Percentiles rank a stretch among this genome's conserved stretches.
Conservation (phyloP, 2,113 vertebrate genomes). For the Vicugna pacos region DNA sequence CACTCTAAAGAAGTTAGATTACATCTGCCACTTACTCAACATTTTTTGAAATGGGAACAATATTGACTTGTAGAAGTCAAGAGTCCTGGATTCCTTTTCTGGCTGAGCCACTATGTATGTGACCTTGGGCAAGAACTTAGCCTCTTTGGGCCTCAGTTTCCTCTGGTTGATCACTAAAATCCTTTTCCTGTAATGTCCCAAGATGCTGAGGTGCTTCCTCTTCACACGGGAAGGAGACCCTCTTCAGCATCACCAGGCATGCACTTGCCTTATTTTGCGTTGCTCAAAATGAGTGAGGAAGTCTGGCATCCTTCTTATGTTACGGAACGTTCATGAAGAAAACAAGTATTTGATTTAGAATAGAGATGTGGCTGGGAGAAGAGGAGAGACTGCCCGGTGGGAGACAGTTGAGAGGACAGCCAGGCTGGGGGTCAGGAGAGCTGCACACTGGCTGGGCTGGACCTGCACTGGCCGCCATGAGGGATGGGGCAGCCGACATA, state of each 20-base stretch:
- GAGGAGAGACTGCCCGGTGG: neutral
- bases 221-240: neutral
- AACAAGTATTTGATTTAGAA: neutral
- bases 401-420: neutral
- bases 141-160: neutral
- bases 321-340: neutral
- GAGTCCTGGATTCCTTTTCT: neutral
- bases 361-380: neutral
- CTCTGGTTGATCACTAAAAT: neutral
- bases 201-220: neutral
- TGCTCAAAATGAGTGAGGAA: neutral
- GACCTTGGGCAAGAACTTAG: neutral
- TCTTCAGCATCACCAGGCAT: neutral
- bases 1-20: neutral
- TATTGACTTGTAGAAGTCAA: neutral
- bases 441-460: rapidly evolving
- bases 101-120: neutral
- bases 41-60: neutral
- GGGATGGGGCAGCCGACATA: rapidly evolving
- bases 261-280: no score
- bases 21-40: neutral
- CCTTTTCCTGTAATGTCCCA: neutral
- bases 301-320: neutral
- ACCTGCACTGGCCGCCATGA: rapidly evolving
- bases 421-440: rapidly evolving